Conservation (phyloP, 1,140 invertebrate species). For the Piezodorus guildinii region DNA sequence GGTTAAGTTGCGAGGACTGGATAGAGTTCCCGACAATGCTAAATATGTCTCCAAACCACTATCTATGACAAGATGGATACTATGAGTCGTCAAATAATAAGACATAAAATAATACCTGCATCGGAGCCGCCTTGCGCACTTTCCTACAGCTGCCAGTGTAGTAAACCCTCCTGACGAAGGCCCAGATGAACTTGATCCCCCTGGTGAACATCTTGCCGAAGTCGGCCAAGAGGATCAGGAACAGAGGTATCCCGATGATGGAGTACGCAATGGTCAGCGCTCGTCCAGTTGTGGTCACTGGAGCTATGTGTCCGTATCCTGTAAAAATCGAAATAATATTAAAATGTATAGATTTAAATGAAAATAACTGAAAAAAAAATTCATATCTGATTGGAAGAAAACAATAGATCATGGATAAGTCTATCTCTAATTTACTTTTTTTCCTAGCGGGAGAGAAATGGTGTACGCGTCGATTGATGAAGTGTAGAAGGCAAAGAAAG, state of each 20-base stretch:
- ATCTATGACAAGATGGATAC: no score
- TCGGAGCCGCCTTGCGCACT: constrained; percentile 45
- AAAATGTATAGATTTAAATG: no score
- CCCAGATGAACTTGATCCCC: constrained; percentile 86
- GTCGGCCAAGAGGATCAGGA: constrained; percentile 81
- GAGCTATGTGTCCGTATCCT: constrained; percentile 92
- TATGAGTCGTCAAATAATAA: background rate
- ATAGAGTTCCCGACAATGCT: no score
- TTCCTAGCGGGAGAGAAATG: no score
- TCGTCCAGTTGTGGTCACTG: constrained; percentile 69
- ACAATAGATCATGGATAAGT: no score
- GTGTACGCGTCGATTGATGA: no score
- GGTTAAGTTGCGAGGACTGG: no score
- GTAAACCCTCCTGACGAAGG: constrained; percentile 72
- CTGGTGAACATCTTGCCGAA: constrained; percentile 85
- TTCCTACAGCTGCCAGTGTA: constrained; percentile 73
- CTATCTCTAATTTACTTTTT: no score
- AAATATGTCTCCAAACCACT: no score
- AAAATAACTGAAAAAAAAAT: no score
- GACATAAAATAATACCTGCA: constrained; percentile 50
- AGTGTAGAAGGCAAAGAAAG: no score
- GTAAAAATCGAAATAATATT: constrained; percentile 23
- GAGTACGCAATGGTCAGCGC: constrained; percentile 86
- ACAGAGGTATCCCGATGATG: constrained; percentile 87
- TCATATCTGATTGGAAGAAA: no score